A percentile compares a stretch with the other conserved stretches of the same genome.
Conservation (phyloP, 2,797 vertebrate genomes). For the Heterohyrax brucei region DNA sequence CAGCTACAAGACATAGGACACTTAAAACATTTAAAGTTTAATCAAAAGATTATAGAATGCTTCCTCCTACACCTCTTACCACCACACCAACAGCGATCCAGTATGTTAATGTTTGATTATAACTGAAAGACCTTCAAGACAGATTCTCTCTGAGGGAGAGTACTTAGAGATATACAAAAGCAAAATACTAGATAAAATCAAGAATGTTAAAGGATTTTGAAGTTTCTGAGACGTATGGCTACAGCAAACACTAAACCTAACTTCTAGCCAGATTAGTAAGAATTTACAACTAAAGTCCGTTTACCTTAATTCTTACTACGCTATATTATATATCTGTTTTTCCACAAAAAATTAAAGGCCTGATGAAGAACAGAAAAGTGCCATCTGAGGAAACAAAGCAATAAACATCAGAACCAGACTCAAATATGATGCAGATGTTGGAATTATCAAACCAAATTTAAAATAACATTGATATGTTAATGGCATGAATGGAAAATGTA, state of each 20-base stretch:
- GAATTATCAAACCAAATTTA: too few relatives aligned
- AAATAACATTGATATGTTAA: too few relatives aligned
- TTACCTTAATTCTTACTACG: too few relatives aligned
- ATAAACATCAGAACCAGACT: background rate
- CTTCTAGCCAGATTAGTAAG: too few relatives aligned
- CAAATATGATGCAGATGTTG: too few relatives aligned
- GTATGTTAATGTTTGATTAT: background rate
- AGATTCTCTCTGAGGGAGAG: background rate
- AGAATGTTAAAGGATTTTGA: conserved; percentile 48
- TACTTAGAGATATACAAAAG: background rate
- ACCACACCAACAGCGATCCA: background rate
- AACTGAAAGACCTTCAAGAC: too few relatives aligned
- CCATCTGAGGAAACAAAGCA: conserved; percentile 16
- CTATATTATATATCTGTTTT: background rate
- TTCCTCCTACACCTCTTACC: background rate
- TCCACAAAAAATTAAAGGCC: background rate
- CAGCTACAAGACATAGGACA: background rate
- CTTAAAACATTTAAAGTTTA: background rate
- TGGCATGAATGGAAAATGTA: background rate
- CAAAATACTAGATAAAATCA: background rate
- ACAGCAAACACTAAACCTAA: conserved; percentile 13
- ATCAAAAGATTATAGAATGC: background rate
- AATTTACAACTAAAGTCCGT: too few relatives aligned
- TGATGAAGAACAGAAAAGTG: conserved; percentile 5
- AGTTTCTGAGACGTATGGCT: background rate